Evolutionary conservation across 2,888 invertebrate genomes (phyloP), one percentile per base, ranked within the genome.

Genomic region (Dusona sp.): DNA sequence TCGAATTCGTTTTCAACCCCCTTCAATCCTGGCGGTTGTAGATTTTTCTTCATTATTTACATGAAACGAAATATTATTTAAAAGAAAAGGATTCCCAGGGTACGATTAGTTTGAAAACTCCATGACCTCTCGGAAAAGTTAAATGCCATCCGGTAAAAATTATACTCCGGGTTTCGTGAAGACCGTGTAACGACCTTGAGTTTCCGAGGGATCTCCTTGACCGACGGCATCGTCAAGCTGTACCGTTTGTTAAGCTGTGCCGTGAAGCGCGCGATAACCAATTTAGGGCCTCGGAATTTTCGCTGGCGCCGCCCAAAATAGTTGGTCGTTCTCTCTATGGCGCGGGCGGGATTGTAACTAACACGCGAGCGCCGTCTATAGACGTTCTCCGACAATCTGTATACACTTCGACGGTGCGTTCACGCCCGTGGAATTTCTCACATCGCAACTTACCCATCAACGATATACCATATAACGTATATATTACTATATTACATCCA

Each of bases 261-360:
- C 75, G 51, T 25, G 90, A 89, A 89, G 89, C 89, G 87, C 90
- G 89, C 90, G 92, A 93, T 93, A 92, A 91, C 93, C 92, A 93
- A 93, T 93, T 93, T 93, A 92, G 93, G 93, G 91, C 90, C 91
- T 91, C 91, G 92, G 91, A 93, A 93, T 93, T 93, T 85, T 92
- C 84, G 91, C 91, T 89, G 92, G 91, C 91, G 91, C 91, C 91
- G 92, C 91, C 91, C 90, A 89, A 93, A 93, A 93, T 93, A 93
- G 92, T 90, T 87, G 85, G 83, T 79, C 87, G 79, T 86, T 86
- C 86, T 84, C 75, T 83, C 84, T 78, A 85, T 79, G 29, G 61
- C 82, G 85, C 75, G 70, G 57, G 84, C 85, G 73, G 11, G 65
- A 80, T 48, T 74, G 68, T 73, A 80, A 51, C 72, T 72, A 42